A percentile compares a stretch with the other conserved stretches of the same genome.
Conservation (phyloP, 2,888 invertebrate genomes). For the Scrobipalpa atriplicella region DNA sequence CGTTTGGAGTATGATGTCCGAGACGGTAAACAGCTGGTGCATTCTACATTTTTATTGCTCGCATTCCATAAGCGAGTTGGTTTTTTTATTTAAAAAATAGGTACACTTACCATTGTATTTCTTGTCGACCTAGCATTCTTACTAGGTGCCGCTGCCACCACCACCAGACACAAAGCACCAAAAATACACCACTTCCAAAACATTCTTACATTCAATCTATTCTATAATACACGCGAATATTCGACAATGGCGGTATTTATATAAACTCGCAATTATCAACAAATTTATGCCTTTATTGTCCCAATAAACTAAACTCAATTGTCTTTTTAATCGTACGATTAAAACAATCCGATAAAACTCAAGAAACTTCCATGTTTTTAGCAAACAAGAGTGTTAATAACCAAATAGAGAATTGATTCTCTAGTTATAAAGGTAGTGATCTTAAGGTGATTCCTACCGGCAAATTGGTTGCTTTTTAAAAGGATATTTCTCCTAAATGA, state of each 20-base stretch:
- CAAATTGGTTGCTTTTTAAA: too few species aligned
- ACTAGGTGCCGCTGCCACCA: constrained; percentile 4
- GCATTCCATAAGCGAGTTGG: too few species aligned
- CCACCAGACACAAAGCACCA: not conserved
- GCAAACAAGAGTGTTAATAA: too few species aligned
- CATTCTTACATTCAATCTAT: not conserved
- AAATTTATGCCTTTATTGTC: constrained; percentile 12
- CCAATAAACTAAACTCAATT: not conserved
- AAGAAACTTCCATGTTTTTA: not conserved
- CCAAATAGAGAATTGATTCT: too few species aligned
- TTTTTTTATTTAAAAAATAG: too few species aligned
- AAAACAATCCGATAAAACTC: not conserved
- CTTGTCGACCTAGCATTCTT: not conserved
- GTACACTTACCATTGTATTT: constrained; percentile 6
- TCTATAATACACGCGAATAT: not conserved
- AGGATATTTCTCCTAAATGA: too few species aligned
- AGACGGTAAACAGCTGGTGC: too few species aligned
- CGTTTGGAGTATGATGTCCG: too few species aligned
- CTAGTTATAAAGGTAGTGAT: too few species aligned
- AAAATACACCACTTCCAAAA: constrained; percentile 1
- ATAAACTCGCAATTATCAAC: not conserved
- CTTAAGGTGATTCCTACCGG: too few species aligned
- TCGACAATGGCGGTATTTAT: not conserved
- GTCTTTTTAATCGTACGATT: not conserved
- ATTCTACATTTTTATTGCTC: too few species aligned